These are phyloP conservation scores for Drosophila pseudoananassae DNA, from an alignment of 1,140 invertebrate genomes.

Conservation along the genomic window DNA sequence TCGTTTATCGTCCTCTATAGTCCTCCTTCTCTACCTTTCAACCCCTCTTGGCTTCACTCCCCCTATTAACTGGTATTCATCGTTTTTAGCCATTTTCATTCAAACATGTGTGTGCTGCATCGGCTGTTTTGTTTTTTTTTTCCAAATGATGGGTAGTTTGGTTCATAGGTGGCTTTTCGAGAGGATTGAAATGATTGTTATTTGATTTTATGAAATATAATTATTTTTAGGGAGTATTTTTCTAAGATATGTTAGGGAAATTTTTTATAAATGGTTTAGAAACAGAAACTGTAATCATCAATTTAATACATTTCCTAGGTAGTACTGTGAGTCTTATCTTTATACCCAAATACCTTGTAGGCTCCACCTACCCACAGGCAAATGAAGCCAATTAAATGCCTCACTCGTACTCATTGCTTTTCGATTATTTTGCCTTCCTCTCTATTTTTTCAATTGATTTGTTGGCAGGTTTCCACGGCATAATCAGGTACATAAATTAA, in stretches of 20 bases:
- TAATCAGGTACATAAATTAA: conserved; percentile 75
- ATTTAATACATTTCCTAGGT: conserved; percentile 7
- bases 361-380: conserved; percentile 55
- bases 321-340: not conserved
- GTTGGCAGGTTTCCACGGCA: conserved; percentile 47
- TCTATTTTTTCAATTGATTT: conserved; percentile 65
- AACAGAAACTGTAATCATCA: too few species aligned
- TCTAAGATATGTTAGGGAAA: too few species aligned
- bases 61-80: conserved; percentile 44
- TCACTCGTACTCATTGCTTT: conserved; percentile 44
- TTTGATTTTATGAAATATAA: not conserved
- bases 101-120: conserved; percentile 45
- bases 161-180: not conserved
- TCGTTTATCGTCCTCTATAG: conserved; percentile 36
- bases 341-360: conserved; percentile 17
- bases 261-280: too few species aligned
- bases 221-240: not conserved
- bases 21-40: not conserved
- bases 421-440: conserved; percentile 44
- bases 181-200: not conserved
- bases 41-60: not conserved
- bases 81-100: conserved; percentile 40
- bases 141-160: conserved; percentile 15
- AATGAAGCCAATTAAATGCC: conserved; percentile 69
- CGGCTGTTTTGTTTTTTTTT: conserved; percentile 13